Conservation (phyloP, 2,888 invertebrate genomes). For the Coenonympha glycerion region DNA sequence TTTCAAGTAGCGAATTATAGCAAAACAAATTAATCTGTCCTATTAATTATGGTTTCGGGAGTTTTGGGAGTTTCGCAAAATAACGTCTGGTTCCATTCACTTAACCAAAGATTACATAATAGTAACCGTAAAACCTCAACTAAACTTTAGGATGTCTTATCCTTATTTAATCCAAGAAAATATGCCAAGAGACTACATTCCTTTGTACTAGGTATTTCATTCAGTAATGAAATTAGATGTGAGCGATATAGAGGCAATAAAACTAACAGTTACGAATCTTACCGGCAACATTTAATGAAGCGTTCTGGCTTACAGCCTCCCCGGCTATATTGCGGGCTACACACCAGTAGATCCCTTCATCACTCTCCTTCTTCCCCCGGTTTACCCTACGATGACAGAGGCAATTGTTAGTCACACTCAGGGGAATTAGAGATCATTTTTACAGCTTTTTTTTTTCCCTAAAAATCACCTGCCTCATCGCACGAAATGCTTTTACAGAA, state of each 20-base stretch:
- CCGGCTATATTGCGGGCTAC: slow-evolving; percentile 94
- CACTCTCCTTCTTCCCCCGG: slow-evolving; percentile 95
- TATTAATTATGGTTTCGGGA: no score
- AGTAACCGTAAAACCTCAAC: no score
- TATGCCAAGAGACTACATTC: no score
- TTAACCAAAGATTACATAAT: no score
- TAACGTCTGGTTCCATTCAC: no score
- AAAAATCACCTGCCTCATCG: background rate
- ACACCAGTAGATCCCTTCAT: slow-evolving; percentile 97
- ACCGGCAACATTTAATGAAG: slow-evolving; percentile 97
- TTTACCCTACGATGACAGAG: slow-evolving; percentile 78
- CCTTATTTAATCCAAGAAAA: no score
- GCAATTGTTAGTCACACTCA: slow-evolving; percentile 18
- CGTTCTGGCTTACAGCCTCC: slow-evolving; percentile 91
- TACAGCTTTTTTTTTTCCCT: slow-evolving; percentile 6
- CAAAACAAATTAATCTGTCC: no score
- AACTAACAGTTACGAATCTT: slow-evolving; percentile 33
- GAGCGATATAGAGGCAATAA: slow-evolving; percentile 1
- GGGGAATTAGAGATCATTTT: slow-evolving; percentile 5
- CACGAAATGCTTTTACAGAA: no score
- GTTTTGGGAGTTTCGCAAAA: no score
- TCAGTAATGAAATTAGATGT: background rate
- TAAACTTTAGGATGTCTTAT: no score
- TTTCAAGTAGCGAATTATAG: no score
- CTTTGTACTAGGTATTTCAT: no score